phyloP scores from a whole-genome alignment of 2,113 vertebrate genomes.

The Potamarius usumacintae region DNA sequence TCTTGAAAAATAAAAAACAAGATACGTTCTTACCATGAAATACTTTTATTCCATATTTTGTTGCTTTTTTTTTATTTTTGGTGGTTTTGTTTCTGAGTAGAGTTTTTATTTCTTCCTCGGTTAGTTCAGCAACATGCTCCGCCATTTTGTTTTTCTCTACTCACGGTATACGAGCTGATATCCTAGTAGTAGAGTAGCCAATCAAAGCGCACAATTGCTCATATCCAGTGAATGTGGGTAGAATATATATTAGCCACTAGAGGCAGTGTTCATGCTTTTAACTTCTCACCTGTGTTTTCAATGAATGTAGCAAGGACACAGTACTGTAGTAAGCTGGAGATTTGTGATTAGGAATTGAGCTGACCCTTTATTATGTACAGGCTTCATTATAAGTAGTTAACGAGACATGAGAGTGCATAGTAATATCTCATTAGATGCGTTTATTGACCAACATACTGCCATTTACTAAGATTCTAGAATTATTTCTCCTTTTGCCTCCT shows the following conservation, averaged over 20 bases:
- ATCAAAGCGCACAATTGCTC: too few relatives aligned
- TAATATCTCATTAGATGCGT: neutral
- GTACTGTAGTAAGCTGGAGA: neutral
- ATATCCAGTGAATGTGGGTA: too few relatives aligned
- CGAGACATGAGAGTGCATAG: neutral
- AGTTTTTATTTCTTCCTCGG: too few relatives aligned
- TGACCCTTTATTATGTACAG: constrained; percentile 3
- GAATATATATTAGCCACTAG: constrained; percentile 31
- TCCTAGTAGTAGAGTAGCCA: too few relatives aligned
- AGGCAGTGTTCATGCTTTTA: constrained; percentile 43
- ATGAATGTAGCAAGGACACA: neutral
- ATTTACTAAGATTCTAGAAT: neutral
- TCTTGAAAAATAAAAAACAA: too few relatives aligned
- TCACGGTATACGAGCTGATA: too few relatives aligned
- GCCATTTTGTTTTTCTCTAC: too few relatives aligned
- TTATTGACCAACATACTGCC: neutral
- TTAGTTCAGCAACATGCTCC: too few relatives aligned
- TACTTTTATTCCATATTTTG: too few relatives aligned
- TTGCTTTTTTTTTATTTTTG: too few relatives aligned
- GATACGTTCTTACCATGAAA: too few relatives aligned
- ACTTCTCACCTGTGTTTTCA: constrained; percentile 13
- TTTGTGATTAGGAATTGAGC: neutral
- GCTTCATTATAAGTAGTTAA: neutral
- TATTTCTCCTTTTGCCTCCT: neutral
- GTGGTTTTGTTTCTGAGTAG: too few relatives aligned